phyloP scores from a whole-genome alignment of 2,888 invertebrate species.

The Apodemia zela region DNA sequence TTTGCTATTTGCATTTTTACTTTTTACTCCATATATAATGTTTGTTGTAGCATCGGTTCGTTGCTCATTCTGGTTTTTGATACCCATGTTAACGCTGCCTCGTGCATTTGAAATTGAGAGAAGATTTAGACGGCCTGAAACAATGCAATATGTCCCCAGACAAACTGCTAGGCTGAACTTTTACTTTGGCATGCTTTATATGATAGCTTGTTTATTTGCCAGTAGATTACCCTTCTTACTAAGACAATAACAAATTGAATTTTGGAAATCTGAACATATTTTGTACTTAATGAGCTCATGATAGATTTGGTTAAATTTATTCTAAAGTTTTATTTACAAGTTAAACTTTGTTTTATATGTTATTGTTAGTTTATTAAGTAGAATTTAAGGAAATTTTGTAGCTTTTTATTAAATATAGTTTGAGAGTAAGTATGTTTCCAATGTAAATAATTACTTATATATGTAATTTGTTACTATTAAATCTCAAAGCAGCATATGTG shows the following conservation, averaged over 20 bases:
- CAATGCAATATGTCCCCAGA: constrained; percentile 90
- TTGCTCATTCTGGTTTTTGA: constrained; percentile 92
- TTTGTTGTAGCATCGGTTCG: constrained; percentile 92
- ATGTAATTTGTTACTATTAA: not conserved
- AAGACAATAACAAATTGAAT: constrained; percentile 36
- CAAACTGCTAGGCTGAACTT: constrained; percentile 95
- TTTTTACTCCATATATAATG: constrained; percentile 94
- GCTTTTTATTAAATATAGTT: not conserved
- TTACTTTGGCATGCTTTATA: constrained; percentile 94
- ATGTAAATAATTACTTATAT: not conserved
- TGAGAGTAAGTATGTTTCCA: not conserved
- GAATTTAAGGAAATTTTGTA: not conserved
- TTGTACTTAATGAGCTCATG: constrained; percentile 40
- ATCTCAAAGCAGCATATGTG: not conserved
- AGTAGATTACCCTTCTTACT: constrained; percentile 82
- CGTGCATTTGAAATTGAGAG: constrained; percentile 95
- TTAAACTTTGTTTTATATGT: not conserved
- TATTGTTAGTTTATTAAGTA: constrained; percentile 1
- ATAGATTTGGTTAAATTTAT: constrained; percentile 6
- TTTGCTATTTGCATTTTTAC: constrained; percentile 91
- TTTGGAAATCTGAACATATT: constrained; percentile 20
- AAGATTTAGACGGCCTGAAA: constrained; percentile 88
- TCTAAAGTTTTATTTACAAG: constrained; percentile 7
- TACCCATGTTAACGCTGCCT: constrained; percentile 93
- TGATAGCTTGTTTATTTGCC: constrained; percentile 89